phyloP scores from a whole-genome alignment of 2,888 invertebrate genomes.

The Eristalis tenax region DNA sequence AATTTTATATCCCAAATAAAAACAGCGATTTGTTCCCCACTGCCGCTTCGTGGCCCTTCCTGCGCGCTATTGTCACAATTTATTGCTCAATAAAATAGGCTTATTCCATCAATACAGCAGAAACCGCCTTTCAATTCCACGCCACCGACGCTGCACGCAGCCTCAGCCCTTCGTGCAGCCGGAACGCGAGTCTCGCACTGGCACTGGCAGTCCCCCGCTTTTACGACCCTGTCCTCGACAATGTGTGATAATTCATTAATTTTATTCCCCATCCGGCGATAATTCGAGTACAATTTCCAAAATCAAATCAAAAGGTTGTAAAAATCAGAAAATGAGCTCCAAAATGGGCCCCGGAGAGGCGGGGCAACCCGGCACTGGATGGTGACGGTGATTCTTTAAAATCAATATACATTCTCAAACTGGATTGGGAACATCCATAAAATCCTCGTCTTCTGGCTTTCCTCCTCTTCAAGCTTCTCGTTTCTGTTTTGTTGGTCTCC shows the following conservation, averaged over 20 bases:
- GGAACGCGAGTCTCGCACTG: no score
- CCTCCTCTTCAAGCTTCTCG: background rate
- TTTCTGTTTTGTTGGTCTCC: background rate
- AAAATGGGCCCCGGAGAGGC: slow-evolving; percentile 20
- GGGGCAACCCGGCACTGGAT: background rate
- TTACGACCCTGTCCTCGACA: slow-evolving; percentile 61
- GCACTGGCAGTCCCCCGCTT: slow-evolving; percentile 30
- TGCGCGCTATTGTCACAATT: slow-evolving; percentile 47
- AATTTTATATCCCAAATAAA: slow-evolving; percentile 65
- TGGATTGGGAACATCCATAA: slow-evolving; percentile 42
- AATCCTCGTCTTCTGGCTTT: slow-evolving; percentile 19
- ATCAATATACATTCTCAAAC: slow-evolving; percentile 41
- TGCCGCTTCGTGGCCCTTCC: background rate
- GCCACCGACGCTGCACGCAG: background rate
- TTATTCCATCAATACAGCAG: slow-evolving; percentile 63
- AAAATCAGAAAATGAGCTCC: slow-evolving; percentile 61
- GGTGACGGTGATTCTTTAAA: slow-evolving; percentile 44
- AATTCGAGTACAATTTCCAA: slow-evolving; percentile 70
- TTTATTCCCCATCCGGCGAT: slow-evolving; percentile 67
- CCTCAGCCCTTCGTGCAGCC: background rate
- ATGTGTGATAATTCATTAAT: slow-evolving; percentile 71
- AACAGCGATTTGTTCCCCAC: slow-evolving; percentile 64
- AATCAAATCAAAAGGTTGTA: slow-evolving; percentile 72
- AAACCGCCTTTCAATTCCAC: background rate
- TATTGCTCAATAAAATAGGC: slow-evolving; percentile 70